Base-by-base conservation (phyloP, 2,113 vertebrate genomes). In the Pao palembangensis region DNA sequence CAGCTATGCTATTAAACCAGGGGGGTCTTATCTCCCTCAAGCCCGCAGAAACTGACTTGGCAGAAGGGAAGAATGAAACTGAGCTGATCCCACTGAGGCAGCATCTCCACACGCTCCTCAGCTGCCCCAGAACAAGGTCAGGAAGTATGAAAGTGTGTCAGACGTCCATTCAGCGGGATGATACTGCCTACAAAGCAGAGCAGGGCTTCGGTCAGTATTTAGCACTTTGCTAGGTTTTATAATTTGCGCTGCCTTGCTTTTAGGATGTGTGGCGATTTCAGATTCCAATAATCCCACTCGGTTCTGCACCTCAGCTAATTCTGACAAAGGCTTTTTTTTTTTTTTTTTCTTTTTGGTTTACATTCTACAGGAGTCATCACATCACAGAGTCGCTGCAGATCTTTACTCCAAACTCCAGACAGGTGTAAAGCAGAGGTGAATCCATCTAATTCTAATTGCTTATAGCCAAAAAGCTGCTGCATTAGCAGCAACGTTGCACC, bases 51-150 rank as follows among this genome's bases (percentile, higher is more conserved):
- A 73, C 80, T 88, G 79, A 88, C 70, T 83, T 79, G 77, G 87
- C 88, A 74, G 73, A 85, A 87, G 80, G 57, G 73, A 56, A 18
- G 71, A 77, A 63, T 51, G 41, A 56, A 57, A 44, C 20, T 28
- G 70, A 67, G 71, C 78, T 25, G 66, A 57, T 67, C 55, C 83
- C 71, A 28, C 62, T 60, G 57, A 68, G 76, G 62, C 51, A 76
- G 67, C 78, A 28, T 70, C 78, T 62, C 67, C 70, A 49, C 16
- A 51, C 66, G 75, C 69, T 72, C 58, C 48, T n/a, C 57, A 76
- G 66, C 79, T 85, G 34, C 34, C 11, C 34, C 64, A 11, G 75
- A 85, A 78, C 86, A 90, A 89, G 76, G 90, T 88, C 75, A 88
- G 88, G 85, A 85, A 90, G 75, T 83, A 72, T 82, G 72, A 18